Conservation (phyloP, 2,888 invertebrate species). For the Oxyscelio sp. region DNA sequence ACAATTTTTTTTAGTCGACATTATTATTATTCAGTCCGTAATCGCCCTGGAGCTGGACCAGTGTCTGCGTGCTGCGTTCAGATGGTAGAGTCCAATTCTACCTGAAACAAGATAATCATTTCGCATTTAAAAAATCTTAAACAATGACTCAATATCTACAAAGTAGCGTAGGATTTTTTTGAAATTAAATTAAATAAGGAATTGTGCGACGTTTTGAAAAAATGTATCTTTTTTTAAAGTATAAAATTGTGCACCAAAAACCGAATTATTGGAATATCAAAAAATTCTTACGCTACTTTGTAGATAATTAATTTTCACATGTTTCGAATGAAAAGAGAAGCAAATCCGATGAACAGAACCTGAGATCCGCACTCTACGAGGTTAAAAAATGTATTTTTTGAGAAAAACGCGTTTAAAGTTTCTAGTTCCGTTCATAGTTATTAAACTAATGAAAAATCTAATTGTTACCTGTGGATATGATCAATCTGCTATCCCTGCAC, state of each 20-base stretch:
- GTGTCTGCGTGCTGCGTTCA: not conserved
- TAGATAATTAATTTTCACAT: not conserved
- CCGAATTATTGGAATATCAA: conserved; percentile 35
- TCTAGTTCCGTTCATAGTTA: conserved; percentile 28
- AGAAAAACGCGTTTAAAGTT: conserved; percentile 44
- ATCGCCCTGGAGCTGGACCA: not conserved
- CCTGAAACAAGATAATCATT: too few relatives aligned
- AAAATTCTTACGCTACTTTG: conserved; percentile 25
- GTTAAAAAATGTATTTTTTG: conserved; percentile 36
- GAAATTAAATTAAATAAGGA: conserved; percentile 27
- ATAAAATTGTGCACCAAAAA: conserved; percentile 30
- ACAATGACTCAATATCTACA: conserved; percentile 6
- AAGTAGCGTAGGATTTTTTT: conserved; percentile 40
- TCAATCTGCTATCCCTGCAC: conserved; percentile 47
- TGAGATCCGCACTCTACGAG: conserved; percentile 10
- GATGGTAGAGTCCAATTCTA: not conserved
- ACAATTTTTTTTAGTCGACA: not conserved
- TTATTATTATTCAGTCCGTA: not conserved
- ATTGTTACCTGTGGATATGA: conserved; percentile 27
- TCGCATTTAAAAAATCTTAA: not conserved
- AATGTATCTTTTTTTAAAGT: conserved; percentile 21
- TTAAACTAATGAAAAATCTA: conserved; percentile 23
- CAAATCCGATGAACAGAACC: conserved; percentile 18
- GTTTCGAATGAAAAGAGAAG: conserved; percentile 16
- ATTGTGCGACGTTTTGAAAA: conserved; percentile 34